These are phyloP conservation scores for Mystacides longicornis DNA, from an alignment of 2,888 invertebrate genomes.

Conservation along the genomic window DNA sequence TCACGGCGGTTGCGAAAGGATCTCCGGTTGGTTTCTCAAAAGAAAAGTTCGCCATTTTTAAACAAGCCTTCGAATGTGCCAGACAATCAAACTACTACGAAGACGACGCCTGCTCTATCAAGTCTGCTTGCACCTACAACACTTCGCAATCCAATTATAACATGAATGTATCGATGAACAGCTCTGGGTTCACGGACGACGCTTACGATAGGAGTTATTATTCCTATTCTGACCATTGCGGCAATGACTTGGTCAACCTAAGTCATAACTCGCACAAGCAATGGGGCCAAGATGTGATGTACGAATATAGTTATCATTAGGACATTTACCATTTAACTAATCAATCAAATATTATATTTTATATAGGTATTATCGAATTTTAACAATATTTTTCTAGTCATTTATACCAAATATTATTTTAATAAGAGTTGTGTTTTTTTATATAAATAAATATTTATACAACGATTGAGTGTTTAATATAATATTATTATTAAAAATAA, in stretches of 20 bases:
- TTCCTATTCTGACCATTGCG: not conserved
- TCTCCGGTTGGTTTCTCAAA: slow-evolving; percentile 34
- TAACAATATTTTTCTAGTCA: not conserved
- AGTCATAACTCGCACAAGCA: not conserved
- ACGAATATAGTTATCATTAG: slow-evolving; percentile 8
- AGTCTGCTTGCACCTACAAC: not conserved
- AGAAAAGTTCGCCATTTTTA: slow-evolving; percentile 52
- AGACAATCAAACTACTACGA: slow-evolving; percentile 11
- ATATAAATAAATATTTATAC: not conserved
- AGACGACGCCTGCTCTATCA: not conserved
- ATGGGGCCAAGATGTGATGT: slow-evolving; percentile 4
- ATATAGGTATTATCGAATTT: not conserved
- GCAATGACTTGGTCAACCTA: not conserved
- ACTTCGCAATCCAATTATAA: not conserved
- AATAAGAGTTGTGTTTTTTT: not conserved
- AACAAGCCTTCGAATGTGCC: slow-evolving; percentile 50
- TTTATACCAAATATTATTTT: not conserved
- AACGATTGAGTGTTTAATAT: too few relatives aligned
- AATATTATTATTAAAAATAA: too few relatives aligned
- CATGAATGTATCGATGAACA: not conserved
- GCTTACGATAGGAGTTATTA: slow-evolving; percentile 5
- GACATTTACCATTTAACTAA: not conserved
- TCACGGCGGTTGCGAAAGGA: slow-evolving; percentile 7
- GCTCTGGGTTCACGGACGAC: slow-evolving; percentile 3
- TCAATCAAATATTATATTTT: not conserved